Evolutionary conservation across 92 coral and sea anemone species (phyloP), one percentile per base, ranked within the genome.

Genomic region (Porites cylindrica): DNA sequence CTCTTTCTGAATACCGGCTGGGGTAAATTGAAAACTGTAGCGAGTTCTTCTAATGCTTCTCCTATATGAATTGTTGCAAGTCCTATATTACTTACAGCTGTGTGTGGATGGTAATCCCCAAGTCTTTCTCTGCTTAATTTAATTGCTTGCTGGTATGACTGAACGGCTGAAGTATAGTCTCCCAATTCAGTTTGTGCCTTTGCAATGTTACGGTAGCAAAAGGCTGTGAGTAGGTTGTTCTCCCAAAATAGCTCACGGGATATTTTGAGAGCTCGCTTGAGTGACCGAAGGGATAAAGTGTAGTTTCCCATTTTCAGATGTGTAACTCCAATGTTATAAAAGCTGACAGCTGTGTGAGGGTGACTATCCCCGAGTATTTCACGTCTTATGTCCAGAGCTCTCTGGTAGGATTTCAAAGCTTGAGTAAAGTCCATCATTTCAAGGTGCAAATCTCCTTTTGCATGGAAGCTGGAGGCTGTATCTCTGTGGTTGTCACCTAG

Each of bases 241-340:
- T 76, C 83, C 21, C 88, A 75, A 38, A 63, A 32, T 43, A 50
- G 2, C 17, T 77, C 19, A 16, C 69, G 70, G 68, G 51, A 68
- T 4, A 70, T 66, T 8, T 7, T 29, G 0, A 24, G 71, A 3
- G 71, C 71, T 7, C 2, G 50, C 71, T 21, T 10, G 43, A 1
- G 17, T 5, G 71, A 66, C 43, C 23, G 71, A 6, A 66, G 71
- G 11, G 71, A 50, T 8, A 29, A 4, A 21, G 71, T 8, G 23
- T 19, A 66, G 43, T 66, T 13, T 8, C 14, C 43, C 10, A 19
- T 6, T 21, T 21, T 21, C 23, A 21, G 23, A 19, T 66, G 71
- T 20, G 0, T 66, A 1, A 4, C 2, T 7, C 71, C 71, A 66
- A 66, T 23, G 71, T 24, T 66, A 21, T 21, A 21, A 21, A 21